Evolutionary conservation across 2,797 vertebrate genomes (phyloP), one percentile per base, ranked within the genome.

Genomic region (Cyprinodon diabolis): DNA sequence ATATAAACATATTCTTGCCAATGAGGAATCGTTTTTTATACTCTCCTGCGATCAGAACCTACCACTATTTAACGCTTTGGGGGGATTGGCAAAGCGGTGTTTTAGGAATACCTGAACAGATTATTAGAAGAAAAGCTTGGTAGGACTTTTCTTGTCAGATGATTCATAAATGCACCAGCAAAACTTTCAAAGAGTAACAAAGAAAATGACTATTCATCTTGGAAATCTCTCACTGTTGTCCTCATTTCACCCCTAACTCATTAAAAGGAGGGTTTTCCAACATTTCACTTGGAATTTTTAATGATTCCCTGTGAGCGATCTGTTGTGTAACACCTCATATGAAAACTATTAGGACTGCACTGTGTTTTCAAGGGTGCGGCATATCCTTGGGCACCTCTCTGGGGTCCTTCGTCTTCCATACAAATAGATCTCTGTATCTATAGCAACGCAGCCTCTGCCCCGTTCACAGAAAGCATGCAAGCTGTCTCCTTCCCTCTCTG

Each of bases 281-380:
- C 47, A 66, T 77, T 69, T 70, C 30, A 30, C 55, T 52, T 25
- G 63, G 62, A 81, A 74, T 75, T 69, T 35, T 76, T 81, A 11
- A 40, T 62, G 74, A 86, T 55, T 68, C 67, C 68, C 63, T 62
- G 13, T 66, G 49, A 72, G 69, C 76, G 77, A 84, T 74, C 60
- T 51, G 80, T 92, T 92, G 83, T 69, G 75, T 72, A 92, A 93
- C 75, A 1, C 75, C 81, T 82, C 88, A 92, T 82, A 78, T 91
- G 92, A 35, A 81, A 91, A 75, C 87, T 82, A 89, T 93, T 91
- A 90, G 63, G 62, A 72, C 66, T 72, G 75, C 30, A 83, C 45
- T 23, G 17, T 77, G 75, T 81, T 84, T 65, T 83, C 66, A 65
- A 76, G 87, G 91, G 84, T 82, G 83, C 37, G 84, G 89, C 90